Evolutionary conservation across 2,113 vertebrate genomes (phyloP).

Genomic region (Cyanocitta stelleri): DNA sequence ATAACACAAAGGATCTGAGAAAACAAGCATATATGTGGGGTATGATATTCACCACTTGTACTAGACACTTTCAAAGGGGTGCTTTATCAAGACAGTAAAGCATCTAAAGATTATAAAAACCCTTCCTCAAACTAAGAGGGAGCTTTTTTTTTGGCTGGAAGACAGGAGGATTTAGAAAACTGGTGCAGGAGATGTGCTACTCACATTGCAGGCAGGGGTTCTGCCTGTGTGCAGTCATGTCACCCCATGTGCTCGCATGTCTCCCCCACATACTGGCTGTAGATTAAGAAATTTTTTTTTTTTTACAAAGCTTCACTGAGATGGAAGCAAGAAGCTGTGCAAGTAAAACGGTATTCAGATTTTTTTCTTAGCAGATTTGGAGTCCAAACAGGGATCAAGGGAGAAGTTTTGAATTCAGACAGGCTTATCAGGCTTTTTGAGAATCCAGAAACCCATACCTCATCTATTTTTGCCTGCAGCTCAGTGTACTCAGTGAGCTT

Average conservation of each 20-base stretch:
- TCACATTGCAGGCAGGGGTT: neutral
- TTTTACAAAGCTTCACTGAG: neutral
- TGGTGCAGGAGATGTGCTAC: neutral
- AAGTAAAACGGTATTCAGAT: neutral
- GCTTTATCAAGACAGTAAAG: neutral
- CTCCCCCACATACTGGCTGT: neutral
- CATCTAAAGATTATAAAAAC: neutral
- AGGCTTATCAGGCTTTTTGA: neutral
- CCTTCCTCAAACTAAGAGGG: neutral
- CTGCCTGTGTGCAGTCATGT: neutral
- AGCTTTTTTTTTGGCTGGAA: neutral
- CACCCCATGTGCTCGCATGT: neutral
- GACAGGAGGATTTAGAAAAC: neutral
- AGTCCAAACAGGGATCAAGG: neutral
- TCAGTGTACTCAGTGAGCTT: neutral
- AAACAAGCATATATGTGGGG: neutral
- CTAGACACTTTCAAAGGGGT: neutral
- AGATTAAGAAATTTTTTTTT: neutral
- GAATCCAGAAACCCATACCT: neutral
- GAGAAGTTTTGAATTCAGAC: neutral
- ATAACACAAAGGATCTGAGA: neutral
- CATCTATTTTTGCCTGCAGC: slow-evolving; percentile 11
- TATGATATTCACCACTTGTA: neutral
- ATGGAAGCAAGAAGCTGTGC: neutral
- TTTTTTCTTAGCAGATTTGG: neutral